Evolutionary conservation across 2,113 vertebrate genomes (phyloP).

Genomic region (Leucopsar rothschildi): DNA sequence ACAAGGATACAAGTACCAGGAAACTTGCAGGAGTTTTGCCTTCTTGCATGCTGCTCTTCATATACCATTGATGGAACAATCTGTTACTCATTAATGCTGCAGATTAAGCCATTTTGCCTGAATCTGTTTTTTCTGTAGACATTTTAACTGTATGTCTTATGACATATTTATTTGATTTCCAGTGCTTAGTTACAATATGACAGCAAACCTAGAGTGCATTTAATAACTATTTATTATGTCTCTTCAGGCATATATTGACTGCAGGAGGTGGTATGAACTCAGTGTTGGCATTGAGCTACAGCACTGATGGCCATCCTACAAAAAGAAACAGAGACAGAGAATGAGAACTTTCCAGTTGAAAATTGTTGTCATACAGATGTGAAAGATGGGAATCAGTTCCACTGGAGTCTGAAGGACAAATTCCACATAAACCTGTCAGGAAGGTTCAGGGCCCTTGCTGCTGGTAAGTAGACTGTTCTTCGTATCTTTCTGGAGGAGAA

Average conservation of each 20-base stretch:
- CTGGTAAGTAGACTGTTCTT: not conserved
- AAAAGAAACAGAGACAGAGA: not conserved
- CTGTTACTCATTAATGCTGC: constrained; percentile 46
- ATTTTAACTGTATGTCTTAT: constrained; percentile 35
- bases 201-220: constrained; percentile 28
- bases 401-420: not conserved
- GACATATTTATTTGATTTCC: constrained; percentile 54
- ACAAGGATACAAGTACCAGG: not conserved
- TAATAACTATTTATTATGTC: constrained; percentile 35
- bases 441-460: not conserved
- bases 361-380: not conserved
- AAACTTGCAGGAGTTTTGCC: not conserved
- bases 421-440: not conserved
- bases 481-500: not conserved
- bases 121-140: constrained; percentile 4
- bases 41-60: not conserved
- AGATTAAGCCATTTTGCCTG: constrained; percentile 40
- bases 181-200: constrained; percentile 41
- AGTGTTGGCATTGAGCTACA: not conserved
- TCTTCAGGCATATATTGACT: not conserved
- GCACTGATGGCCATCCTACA: not conserved
- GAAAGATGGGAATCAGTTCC: not conserved
- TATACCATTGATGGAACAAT: constrained; percentile 36
- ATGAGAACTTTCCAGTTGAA: not conserved
- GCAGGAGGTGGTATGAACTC: constrained; percentile 1